Conservation (phyloP, 2,888 invertebrate species). For the Cyclophora albipunctata region DNA sequence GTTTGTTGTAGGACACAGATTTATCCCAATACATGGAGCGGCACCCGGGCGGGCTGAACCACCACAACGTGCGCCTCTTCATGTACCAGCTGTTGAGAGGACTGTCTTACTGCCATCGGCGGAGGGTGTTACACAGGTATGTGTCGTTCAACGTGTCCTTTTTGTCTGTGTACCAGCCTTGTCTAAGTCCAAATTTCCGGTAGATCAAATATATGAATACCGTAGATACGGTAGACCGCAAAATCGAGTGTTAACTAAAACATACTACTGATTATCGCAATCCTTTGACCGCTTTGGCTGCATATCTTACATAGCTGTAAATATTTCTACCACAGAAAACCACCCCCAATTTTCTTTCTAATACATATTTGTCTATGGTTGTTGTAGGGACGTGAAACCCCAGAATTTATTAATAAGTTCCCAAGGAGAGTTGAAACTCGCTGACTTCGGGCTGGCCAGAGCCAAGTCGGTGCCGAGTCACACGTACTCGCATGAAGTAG, state of each 20-base stretch:
- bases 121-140: slow-evolving; percentile 91
- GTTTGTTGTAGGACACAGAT: slow-evolving; percentile 89
- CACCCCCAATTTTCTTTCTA: too few relatives aligned
- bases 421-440: slow-evolving; percentile 96
- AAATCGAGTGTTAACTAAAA: too few relatives aligned
- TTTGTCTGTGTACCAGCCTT: background rate
- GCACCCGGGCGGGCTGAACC: slow-evolving; percentile 94
- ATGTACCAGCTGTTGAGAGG: slow-evolving; percentile 98
- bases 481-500: slow-evolving; percentile 98
- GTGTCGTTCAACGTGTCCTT: background rate
- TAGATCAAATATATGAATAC: too few relatives aligned
- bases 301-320: too few relatives aligned
- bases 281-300: too few relatives aligned
- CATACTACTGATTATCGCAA: too few relatives aligned
- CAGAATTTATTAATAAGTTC: slow-evolving; percentile 98
- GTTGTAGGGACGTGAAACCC: slow-evolving; percentile 91
- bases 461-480: slow-evolving; percentile 99
- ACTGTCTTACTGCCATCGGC: slow-evolving; percentile 95
- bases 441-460: slow-evolving; percentile 97
- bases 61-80: slow-evolving; percentile 95
- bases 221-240: too few relatives aligned
- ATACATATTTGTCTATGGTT: too few relatives aligned
- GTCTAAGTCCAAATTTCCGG: too few relatives aligned
- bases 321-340: too few relatives aligned
- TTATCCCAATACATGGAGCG: slow-evolving; percentile 98